Percentiles rank a stretch among this genome's conserved stretches.
Conservation (phyloP, 2,113 vertebrate genomes). For the Pavo muticus region DNA sequence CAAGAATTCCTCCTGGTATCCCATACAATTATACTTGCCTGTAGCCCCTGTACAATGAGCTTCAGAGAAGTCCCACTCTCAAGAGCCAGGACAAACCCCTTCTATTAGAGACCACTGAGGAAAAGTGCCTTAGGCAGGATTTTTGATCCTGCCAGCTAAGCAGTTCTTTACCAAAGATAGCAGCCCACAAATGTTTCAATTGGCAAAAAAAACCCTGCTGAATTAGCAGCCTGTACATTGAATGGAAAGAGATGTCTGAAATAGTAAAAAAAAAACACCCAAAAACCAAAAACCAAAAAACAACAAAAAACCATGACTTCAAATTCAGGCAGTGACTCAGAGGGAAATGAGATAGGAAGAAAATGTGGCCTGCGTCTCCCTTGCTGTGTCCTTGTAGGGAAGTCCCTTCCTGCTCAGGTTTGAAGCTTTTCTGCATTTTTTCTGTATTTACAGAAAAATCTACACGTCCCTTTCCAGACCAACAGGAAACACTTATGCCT, state of each 20-base stretch:
- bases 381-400: background rate
- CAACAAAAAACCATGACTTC: background rate
- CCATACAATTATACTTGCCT: fast-evolving
- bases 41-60: fast-evolving
- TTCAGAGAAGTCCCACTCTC: background rate
- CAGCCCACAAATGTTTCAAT: background rate
- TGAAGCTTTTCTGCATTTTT: background rate
- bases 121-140: background rate
- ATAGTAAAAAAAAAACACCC: background rate
- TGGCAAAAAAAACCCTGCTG: background rate
- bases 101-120: background rate
- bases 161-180: background rate
- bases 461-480: background rate
- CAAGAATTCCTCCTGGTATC: background rate
- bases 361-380: background rate
- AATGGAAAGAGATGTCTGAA: background rate
- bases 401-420: background rate
- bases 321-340: background rate
- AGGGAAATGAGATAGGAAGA: background rate
- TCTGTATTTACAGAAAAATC: background rate
- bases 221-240: background rate
- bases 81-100: background rate
- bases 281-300: fast-evolving
- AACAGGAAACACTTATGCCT: background rate
- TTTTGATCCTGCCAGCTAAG: background rate